These are phyloP conservation scores for Cabera pusaria DNA, from an alignment of 2,888 invertebrate genomes.

Conservation along the genomic window DNA sequence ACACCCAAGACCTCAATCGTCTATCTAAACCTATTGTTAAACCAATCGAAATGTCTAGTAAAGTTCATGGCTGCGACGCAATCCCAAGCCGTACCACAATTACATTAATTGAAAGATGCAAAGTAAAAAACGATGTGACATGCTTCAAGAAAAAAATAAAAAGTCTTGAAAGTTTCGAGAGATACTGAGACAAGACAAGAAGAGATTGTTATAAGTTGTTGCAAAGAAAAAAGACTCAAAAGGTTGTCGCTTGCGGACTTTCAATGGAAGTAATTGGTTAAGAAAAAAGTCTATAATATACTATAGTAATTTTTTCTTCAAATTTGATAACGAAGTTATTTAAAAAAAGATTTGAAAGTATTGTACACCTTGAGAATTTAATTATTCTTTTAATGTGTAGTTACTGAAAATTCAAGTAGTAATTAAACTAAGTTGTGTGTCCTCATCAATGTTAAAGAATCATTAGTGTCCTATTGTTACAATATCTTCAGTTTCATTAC, in stretches of 20 bases:
- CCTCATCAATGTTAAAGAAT: constrained; percentile 10
- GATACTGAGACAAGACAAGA: constrained; percentile 19
- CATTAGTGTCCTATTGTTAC: constrained; percentile 34
- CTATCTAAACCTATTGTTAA: constrained; percentile 30
- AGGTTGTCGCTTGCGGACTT: constrained; percentile 18
- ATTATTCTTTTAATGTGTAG: not conserved
- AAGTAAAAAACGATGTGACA: constrained; percentile 26
- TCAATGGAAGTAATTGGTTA: constrained; percentile 23
- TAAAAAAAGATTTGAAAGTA: too few relatives aligned
- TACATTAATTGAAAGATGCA: constrained; percentile 32
- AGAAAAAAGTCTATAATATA: constrained; percentile 10
- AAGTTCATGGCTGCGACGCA: constrained; percentile 34
- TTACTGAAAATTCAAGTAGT: constrained; percentile 1
- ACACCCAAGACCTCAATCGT: constrained; percentile 24
- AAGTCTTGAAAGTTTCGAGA: constrained; percentile 20
- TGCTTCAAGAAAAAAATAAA: constrained; percentile 21
- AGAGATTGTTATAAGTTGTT: constrained; percentile 26
- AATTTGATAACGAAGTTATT: too few relatives aligned
- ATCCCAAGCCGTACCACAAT: constrained; percentile 23
- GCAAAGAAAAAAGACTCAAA: constrained; percentile 21
- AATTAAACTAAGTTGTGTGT: constrained; percentile 6
- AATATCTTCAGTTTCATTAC: constrained; percentile 41
- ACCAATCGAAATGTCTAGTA: constrained; percentile 28
- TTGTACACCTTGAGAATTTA: too few relatives aligned
- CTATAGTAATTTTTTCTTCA: not conserved